Evolutionary conservation across 2,888 invertebrate genomes (phyloP), one percentile per base, ranked within the genome.

Genomic region (Eupithecia pulchellata): DNA sequence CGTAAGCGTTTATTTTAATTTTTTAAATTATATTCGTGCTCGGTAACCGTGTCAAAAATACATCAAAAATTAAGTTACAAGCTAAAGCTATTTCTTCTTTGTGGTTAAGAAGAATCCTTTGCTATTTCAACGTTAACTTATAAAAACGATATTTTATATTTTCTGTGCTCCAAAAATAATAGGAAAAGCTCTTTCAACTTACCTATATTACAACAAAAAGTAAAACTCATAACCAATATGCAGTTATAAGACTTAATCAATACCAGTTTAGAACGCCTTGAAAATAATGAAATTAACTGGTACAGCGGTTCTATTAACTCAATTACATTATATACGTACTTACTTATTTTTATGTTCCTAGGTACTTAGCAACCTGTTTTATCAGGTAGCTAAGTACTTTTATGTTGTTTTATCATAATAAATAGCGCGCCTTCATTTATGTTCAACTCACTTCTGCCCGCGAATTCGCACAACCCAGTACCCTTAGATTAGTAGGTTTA

Each of bases 191-290:
- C 8, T 47, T 42, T 20, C 20, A 20, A 0, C 6, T 5, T 1
- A 42, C 42, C 20, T 42, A 2, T 8, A 20, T n/a, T n/a, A 42
- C 8, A 9, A 42, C 6, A 42, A n/a, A 9, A 42, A 47, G 5
- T 47, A 6, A 32, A 20, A 47, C 20, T 20, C n/a, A 47, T 47
- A 20, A 42, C 47, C 47, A 47, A 47, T 47, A 2, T 11, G 20
- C 13, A 52, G 11, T 11, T 20, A 47, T 52, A 25, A 11, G 25
- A 1, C 11, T 20, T 52, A 1, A 52, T 52, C 20, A 13, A 52
- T 52, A 52, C 63, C 63, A 30, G 67, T 60, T 67, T 52, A 42
- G 29, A 66, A 17, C 60, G 61, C 61, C 57, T 66, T 36, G 47
- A 61, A 47, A 67, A 52, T 67, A 61, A 47, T 47, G 61, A 34